Percentiles rank a stretch among this genome's conserved stretches.
These are phyloP conservation scores for Ormyrus nitidulus DNA, from an alignment of 2,888 invertebrate genomes.

Conservation along the genomic window DNA sequence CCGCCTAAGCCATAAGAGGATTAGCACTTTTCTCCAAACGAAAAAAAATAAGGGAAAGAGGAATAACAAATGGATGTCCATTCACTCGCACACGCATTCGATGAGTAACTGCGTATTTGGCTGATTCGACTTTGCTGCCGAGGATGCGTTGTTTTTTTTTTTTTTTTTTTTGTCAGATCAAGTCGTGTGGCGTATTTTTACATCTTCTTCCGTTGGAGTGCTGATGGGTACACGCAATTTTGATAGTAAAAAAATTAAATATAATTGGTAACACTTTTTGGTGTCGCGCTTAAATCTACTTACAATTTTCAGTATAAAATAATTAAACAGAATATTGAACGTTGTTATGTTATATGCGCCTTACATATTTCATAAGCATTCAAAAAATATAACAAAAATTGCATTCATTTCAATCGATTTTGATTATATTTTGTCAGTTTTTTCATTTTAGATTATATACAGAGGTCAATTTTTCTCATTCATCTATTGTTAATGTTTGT, in stretches of 20 bases:
- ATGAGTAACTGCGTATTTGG: slow-evolving; percentile 27
- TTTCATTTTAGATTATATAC: background rate
- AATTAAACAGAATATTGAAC: too few relatives aligned
- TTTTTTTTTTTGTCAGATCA: slow-evolving; percentile 11
- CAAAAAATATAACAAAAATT: slow-evolving; percentile 7
- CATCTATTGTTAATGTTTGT: too few relatives aligned
- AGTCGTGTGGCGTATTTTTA: background rate
- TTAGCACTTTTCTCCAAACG: slow-evolving; percentile 63
- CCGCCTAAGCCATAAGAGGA: slow-evolving; percentile 68
- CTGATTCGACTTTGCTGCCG: background rate
- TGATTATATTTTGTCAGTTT: slow-evolving; percentile 3
- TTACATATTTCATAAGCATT: background rate
- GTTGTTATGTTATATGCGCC: too few relatives aligned
- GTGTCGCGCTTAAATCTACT: background rate
- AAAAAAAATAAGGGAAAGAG: slow-evolving; percentile 53
- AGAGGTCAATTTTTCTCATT: too few relatives aligned
- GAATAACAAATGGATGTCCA: slow-evolving; percentile 36
- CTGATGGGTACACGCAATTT: background rate
- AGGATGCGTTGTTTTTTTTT: too few relatives aligned
- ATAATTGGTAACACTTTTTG: background rate
- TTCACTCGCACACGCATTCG: slow-evolving; percentile 33
- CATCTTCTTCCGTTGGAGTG: background rate
- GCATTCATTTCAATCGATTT: background rate
- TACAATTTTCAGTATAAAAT: too few relatives aligned
- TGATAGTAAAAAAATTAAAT: slow-evolving; percentile 20